phyloP scores from a whole-genome alignment of 2,113 vertebrate genomes.

The Proterorhinus semilunaris region DNA sequence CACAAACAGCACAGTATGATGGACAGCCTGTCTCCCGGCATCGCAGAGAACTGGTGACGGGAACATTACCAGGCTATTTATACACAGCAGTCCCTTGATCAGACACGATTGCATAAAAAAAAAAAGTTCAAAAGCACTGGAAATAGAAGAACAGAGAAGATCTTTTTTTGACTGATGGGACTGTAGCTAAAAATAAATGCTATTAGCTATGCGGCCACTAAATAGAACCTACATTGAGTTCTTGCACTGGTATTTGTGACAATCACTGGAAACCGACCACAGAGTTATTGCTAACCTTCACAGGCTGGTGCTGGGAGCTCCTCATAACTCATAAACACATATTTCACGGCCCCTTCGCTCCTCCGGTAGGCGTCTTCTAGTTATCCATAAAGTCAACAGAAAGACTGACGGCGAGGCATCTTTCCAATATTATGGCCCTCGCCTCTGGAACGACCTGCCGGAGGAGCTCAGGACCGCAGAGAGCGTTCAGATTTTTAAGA shows the following conservation, averaged over 20 bases:
- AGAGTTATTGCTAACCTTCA: slow-evolving; percentile 20
- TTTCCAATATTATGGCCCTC: too few relatives aligned
- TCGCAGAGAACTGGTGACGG: slow-evolving; percentile 39
- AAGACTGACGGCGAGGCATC: too few relatives aligned
- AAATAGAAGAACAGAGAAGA: slow-evolving; percentile 1
- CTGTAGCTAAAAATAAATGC: not conserved
- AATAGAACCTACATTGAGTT: not conserved
- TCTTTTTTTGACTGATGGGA: not conserved
- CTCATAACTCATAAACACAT: slow-evolving; percentile 37
- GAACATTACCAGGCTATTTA: slow-evolving; percentile 58
- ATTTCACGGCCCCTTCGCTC: too few relatives aligned
- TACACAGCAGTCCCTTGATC: slow-evolving; percentile 49
- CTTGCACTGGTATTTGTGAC: slow-evolving; percentile 27
- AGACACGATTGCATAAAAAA: slow-evolving; percentile 39
- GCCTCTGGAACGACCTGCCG: too few relatives aligned
- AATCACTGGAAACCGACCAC: not conserved
- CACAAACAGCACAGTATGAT: slow-evolving; percentile 49
- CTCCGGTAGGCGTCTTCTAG: too few relatives aligned
- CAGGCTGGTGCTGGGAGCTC: slow-evolving; percentile 19
- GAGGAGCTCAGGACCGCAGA: too few relatives aligned
- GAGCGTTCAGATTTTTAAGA: too few relatives aligned
- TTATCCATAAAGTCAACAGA: too few relatives aligned
- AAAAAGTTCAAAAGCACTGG: not conserved
- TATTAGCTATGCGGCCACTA: too few relatives aligned
- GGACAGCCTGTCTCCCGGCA: slow-evolving; percentile 31